phyloP scores from a whole-genome alignment of 1,140 invertebrate genomes.

The Eumaeus atala region DNA sequence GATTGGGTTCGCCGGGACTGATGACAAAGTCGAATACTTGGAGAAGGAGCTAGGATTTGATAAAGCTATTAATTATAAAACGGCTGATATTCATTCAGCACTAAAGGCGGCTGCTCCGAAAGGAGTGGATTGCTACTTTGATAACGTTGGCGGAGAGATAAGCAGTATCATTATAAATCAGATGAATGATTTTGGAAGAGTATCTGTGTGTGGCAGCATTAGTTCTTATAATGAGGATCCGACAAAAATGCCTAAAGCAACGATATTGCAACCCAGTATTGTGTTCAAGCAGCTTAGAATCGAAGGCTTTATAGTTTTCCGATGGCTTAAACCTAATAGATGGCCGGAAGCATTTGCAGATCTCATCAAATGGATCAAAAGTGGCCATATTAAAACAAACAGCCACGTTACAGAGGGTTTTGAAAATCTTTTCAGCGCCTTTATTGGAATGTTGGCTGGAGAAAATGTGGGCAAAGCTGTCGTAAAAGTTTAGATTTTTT shows the following conservation, averaged over 20 bases:
- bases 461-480: conserved; percentile 77
- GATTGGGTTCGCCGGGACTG: conserved; percentile 81
- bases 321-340: conserved; percentile 24
- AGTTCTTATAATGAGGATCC: conserved; percentile 62
- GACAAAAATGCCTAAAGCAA: conserved; percentile 38
- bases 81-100: conserved; percentile 67
- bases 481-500: conserved; percentile 60
- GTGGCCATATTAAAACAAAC: conserved; percentile 72
- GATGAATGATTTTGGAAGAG: conserved; percentile 76
- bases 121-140: conserved; percentile 78
- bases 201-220: conserved; percentile 78
- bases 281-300: conserved; percentile 66
- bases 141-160: conserved; percentile 79
- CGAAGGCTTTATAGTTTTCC: conserved; percentile 63
- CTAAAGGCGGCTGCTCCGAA: conserved; percentile 77
- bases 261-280: conserved; percentile 68
- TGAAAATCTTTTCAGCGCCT: conserved; percentile 76
- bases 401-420: conserved; percentile 76
- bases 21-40: conserved; percentile 82
- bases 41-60: conserved; percentile 81
- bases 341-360: conserved; percentile 66
- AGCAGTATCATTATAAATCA: conserved; percentile 75
- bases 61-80: conserved; percentile 83
- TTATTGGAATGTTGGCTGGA: conserved; percentile 75
- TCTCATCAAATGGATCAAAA: conserved; percentile 67